Evolutionary conservation across 2,797 vertebrate genomes (phyloP), one percentile per base, ranked within the genome.

Genomic region (Sphenopsis melanotis): DNA sequence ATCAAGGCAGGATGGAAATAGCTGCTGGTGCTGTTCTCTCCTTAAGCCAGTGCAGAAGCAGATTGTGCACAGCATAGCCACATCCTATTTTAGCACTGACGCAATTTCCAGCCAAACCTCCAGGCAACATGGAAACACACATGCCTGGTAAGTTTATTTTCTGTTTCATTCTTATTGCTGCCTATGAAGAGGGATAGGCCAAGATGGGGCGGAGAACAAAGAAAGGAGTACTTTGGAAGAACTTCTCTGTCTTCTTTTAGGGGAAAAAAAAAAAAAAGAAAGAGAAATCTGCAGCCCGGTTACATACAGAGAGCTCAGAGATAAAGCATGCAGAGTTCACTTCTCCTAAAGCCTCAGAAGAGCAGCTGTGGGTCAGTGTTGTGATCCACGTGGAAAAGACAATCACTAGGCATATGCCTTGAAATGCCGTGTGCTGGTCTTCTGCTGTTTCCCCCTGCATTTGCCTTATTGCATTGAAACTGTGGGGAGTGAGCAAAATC

Each of bases 1-100:
- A 94, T 97, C 97, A 96, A 96, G 88, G 93, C 89, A 89, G 97
- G 92, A 97, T 98, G 98, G 98, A 98, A 98, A 98, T 98, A 99
- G 98, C 98, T 87, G 90, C 94, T 86, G 65, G 89, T 81, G 89
- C 90, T 87, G 93, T 90, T 95, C 96, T 95, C 94, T 97, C 70
- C 96, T 97, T 98, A 98, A 98, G 97, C 98, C 97, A 95, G 90
- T 90, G 60, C 97, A 98, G 97, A 97, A 98, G 94, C 97, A 97
- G 98, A 98, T 98, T 98, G 98, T 97, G 97, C 95, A 96, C 85
- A 94, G 89, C 56, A 15, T 84, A 95, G 91, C 77, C 78, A 44
- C 94, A 91, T 96, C 95, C 93, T 95, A 90, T 97, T 95, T 97
- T 95, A 96, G 70, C 65, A 8, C 81, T 64, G 92, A 89, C 5